Percentiles rank a stretch among this genome's conserved stretches.
Conservation (phyloP, 2,113 vertebrate genomes). For the Gasterosteus aculeatus region DNA sequence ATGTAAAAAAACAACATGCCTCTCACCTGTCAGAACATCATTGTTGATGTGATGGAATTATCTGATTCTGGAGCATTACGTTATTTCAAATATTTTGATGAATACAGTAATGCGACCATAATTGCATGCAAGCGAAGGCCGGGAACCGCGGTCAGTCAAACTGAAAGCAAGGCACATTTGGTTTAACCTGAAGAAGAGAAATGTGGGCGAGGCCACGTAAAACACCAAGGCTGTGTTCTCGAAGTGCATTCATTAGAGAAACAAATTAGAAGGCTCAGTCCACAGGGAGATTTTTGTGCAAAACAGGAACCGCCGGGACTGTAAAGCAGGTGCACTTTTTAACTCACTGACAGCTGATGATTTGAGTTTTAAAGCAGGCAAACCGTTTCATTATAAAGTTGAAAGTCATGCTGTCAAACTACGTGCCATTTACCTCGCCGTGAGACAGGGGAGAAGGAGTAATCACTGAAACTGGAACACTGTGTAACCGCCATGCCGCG, state of each 20-base stretch:
- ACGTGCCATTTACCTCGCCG: constrained; percentile 8
- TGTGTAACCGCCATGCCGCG: not conserved
- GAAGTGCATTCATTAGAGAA: constrained; percentile 55
- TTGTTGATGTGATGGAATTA: not conserved
- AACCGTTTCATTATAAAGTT: constrained; percentile 1
- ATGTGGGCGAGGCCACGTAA: constrained; percentile 35
- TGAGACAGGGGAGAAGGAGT: not conserved
- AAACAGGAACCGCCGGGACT: constrained; percentile 21
- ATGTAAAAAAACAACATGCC: no score
- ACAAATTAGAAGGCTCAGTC: constrained; percentile 48
- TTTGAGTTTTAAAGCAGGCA: constrained; percentile 12
- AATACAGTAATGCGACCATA: not conserved
- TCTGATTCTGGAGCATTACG: not conserved
- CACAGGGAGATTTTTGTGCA: constrained; percentile 22
- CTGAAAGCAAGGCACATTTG: not conserved
- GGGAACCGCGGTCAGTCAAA: not conserved
- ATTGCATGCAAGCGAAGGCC: constrained; percentile 2
- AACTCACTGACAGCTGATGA: constrained; percentile 19
- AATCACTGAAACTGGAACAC: constrained; percentile 21
- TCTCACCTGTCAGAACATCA: no score
- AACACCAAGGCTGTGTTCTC: constrained; percentile 38
- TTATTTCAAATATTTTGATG: not conserved
- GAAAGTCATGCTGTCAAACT: constrained; percentile 31
- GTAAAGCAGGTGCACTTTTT: constrained; percentile 16
- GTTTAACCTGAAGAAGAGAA: constrained; percentile 11